Evolutionary conservation across 2,797 vertebrate species (phyloP).

Genomic region (Anguilla obscura): DNA sequence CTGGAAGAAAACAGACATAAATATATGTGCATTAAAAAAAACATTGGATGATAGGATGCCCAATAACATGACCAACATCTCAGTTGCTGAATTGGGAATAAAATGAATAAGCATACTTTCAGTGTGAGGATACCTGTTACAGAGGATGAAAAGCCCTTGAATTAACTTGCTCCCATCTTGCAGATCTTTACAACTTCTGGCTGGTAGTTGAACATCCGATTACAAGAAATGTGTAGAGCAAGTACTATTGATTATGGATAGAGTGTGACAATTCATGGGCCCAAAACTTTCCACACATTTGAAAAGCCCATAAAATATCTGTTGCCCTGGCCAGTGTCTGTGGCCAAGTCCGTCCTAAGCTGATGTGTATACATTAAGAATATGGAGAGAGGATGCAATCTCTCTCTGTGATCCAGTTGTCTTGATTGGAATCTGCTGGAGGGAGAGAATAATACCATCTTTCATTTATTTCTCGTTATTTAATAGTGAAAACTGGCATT

Average conservation of each 20-base stretch:
- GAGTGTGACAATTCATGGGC: neutral
- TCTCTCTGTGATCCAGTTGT: conserved; percentile 2
- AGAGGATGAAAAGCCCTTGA: neutral
- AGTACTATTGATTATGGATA: too few relatives aligned
- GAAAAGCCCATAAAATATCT: neutral
- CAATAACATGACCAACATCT: neutral
- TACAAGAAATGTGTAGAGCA: too few relatives aligned
- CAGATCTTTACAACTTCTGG: neutral
- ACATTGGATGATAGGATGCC: neutral
- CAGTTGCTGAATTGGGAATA: neutral
- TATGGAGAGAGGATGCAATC: neutral
- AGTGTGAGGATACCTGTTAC: neutral
- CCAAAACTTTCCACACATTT: neutral
- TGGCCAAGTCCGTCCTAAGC: neutral
- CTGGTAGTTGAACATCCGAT: neutral
- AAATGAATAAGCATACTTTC: neutral
- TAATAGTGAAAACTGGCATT: neutral
- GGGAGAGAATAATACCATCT: neutral
- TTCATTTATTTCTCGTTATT: neutral
- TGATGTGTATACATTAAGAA: neutral
- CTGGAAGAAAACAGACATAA: neutral
- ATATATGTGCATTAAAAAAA: neutral
- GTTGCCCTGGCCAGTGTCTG: neutral
- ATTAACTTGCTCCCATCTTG: neutral
- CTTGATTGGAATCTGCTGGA: neutral